Conservation (phyloP, 2,113 vertebrate species). For the Gymnogyps californianus region DNA sequence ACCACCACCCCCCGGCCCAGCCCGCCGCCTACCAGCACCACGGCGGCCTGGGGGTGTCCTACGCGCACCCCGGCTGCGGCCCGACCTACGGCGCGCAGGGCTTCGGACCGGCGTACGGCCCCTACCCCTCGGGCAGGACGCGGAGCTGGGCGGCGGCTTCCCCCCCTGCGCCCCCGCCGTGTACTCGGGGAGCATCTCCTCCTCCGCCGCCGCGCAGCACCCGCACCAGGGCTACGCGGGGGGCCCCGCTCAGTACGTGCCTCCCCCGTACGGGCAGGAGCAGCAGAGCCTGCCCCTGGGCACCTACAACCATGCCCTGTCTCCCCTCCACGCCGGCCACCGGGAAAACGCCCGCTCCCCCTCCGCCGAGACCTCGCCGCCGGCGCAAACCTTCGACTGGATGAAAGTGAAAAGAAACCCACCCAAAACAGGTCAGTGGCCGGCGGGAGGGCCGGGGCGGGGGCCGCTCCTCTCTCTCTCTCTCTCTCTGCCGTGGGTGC, state of each 20-base stretch:
- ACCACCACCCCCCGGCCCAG: conserved; percentile 74
- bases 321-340: conserved; percentile 85
- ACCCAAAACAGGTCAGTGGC: conserved; percentile 93
- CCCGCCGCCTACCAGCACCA: conserved; percentile 84
- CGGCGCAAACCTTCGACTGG: conserved; percentile 97
- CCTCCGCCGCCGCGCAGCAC: conserved; percentile 77
- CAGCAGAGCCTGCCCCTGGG: conserved; percentile 79
- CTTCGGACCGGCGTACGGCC: conserved; percentile 85
- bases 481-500: background rate
- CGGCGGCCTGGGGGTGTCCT: conserved; percentile 83
- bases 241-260: conserved; percentile 83
- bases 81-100: conserved; percentile 85
- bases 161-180: conserved; percentile 86
- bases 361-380: conserved; percentile 81
- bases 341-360: conserved; percentile 89
- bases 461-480: background rate
- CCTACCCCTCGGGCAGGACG: conserved; percentile 90
- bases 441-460: background rate
- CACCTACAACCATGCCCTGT: conserved; percentile 85
- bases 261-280: conserved; percentile 88
- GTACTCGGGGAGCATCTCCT: conserved; percentile 89
- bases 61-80: conserved; percentile 84
- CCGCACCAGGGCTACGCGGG: conserved; percentile 88
- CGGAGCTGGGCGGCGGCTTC: conserved; percentile 84
- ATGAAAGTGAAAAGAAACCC: conserved; percentile 99